Evolutionary conservation across 2,113 vertebrate genomes (phyloP).

Genomic region (Bubo bubo): DNA sequence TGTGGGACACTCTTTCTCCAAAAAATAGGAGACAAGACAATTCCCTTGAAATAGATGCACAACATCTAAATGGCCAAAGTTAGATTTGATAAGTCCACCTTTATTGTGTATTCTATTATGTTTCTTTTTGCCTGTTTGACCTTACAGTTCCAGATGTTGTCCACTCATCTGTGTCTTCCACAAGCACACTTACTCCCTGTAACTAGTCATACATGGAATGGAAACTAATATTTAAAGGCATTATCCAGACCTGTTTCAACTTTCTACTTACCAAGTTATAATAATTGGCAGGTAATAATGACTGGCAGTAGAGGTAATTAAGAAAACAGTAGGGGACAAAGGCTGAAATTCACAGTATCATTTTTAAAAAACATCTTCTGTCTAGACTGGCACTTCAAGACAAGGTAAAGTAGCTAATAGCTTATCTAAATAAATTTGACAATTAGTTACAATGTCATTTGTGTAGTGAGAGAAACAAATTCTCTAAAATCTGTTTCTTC

Average conservation of each 20-base stretch:
- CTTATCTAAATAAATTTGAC: not conserved
- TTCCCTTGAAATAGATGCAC: not conserved
- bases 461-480: not conserved
- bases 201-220: not conserved
- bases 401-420: not conserved
- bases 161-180: not conserved
- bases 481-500: not conserved
- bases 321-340: not conserved
- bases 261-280: not conserved
- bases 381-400: not conserved
- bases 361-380: not conserved
- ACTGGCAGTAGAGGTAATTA: not conserved
- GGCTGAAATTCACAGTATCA: not conserved
- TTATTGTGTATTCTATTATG: not conserved
- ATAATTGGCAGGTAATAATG: not conserved
- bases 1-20: not conserved
- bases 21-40: not conserved
- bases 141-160: not conserved
- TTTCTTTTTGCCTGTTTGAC: not conserved
- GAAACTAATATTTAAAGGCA: not conserved
- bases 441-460: not conserved
- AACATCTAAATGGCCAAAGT: not conserved
- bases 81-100: not conserved
- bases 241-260: not conserved
- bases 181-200: not conserved